phyloP scores from a whole-genome alignment of 2,797 vertebrate genomes.

The Tinamus major region DNA sequence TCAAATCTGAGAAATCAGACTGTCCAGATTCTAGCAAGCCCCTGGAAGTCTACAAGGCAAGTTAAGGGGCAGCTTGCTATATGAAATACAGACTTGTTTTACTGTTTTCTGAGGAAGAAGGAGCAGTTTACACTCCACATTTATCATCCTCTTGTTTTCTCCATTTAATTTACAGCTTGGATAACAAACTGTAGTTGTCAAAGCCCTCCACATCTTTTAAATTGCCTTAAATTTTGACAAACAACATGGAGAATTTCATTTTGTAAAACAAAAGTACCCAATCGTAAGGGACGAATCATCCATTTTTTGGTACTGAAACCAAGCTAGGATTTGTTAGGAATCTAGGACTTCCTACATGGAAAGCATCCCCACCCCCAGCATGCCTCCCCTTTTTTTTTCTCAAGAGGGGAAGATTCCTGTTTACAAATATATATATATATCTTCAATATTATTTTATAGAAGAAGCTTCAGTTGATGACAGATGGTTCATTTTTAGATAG shows the following conservation, averaged over 20 bases:
- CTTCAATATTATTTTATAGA: not conserved
- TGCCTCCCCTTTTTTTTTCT: not conserved
- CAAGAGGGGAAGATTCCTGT: not conserved
- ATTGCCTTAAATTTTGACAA: not conserved
- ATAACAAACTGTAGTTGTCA: not conserved
- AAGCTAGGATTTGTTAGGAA: not conserved
- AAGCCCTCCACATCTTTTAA: not conserved
- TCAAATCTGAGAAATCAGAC: not conserved
- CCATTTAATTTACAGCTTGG: not conserved
- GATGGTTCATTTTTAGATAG: not conserved
- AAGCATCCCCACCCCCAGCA: not conserved
- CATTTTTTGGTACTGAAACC: not conserved
- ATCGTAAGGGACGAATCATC: not conserved
- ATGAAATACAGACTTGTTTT: not conserved
- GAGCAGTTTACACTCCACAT: not conserved
- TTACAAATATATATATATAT: not conserved
- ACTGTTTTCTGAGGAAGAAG: not conserved
- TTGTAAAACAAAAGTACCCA: not conserved
- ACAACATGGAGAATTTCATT: not conserved
- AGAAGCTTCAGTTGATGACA: fast-evolving
- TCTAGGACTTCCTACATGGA: not conserved
- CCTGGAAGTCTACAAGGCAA: not conserved
- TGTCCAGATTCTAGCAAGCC: not conserved
- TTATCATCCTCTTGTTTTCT: not conserved
- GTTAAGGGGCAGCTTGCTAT: not conserved